These are phyloP conservation scores for Sycobia sp. DNA, from an alignment of 1,140 invertebrate genomes.

Conservation along the genomic window DNA sequence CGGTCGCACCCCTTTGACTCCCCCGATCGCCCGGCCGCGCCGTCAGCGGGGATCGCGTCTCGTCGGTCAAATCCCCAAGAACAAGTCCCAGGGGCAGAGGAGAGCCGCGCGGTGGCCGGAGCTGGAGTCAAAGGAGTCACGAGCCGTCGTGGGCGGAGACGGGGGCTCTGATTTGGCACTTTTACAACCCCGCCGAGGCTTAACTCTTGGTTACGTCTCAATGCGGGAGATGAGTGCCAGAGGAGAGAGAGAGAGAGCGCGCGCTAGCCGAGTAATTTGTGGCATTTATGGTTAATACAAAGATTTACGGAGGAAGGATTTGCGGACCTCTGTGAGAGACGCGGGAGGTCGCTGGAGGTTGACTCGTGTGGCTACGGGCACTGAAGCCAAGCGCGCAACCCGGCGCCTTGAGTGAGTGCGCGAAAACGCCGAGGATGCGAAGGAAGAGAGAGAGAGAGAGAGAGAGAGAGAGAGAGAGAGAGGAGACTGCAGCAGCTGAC, in stretches of 20 bases:
- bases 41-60: neutral
- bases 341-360: constrained; percentile 42
- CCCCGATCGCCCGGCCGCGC: no score
- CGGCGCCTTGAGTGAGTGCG: constrained; percentile 44
- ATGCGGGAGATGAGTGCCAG: no score
- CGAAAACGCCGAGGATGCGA: constrained; percentile 33
- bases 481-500: constrained; percentile 51
- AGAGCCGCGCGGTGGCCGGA: constrained; percentile 18
- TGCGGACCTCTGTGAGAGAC: constrained; percentile 23
- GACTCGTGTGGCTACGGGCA: no score
- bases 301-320: constrained; percentile 45
- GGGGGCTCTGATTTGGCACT: constrained; percentile 25
- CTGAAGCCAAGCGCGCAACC: constrained; percentile 40
- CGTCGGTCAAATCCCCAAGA: no score
- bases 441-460: constrained; percentile 42
- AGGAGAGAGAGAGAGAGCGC: neutral
- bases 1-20: no score
- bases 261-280: constrained; percentile 44
- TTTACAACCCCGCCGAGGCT: constrained; percentile 42
- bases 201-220: constrained; percentile 31
- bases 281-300: constrained; percentile 52
- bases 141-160: neutral
- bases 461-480: constrained; percentile 40
- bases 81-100: constrained; percentile 8
- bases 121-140: constrained; percentile 11